Percentiles rank a stretch among this genome's conserved stretches.
Conservation (phyloP, 2,888 invertebrate species). For the Luperina nickerlii region DNA sequence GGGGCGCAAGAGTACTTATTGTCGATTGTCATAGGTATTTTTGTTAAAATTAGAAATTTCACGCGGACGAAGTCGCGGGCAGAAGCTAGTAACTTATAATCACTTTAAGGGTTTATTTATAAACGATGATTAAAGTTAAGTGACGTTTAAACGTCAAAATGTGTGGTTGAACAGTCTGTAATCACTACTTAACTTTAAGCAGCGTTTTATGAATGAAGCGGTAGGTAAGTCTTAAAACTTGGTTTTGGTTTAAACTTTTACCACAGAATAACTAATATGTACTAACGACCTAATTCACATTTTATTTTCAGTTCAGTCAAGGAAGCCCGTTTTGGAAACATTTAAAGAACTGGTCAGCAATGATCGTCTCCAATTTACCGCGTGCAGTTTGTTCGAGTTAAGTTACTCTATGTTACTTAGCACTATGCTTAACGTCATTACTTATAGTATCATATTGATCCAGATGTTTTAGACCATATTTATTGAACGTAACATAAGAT, state of each 20-base stretch:
- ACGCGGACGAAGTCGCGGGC: background rate
- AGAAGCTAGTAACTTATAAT: background rate
- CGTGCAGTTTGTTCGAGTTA: conserved; percentile 75
- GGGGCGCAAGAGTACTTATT: background rate
- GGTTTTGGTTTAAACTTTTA: background rate
- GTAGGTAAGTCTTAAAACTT: background rate
- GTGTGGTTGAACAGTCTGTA: too few relatives aligned
- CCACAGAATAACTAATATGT: too few relatives aligned
- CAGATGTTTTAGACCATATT: conserved; percentile 70
- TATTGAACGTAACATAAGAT: background rate
- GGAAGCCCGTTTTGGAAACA: conserved; percentile 72
- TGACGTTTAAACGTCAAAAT: background rate
- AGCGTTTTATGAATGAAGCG: background rate
- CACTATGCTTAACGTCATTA: conserved; percentile 78
- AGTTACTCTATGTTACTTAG: conserved; percentile 77
- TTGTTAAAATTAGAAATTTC: background rate
- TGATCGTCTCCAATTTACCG: conserved; percentile 76
- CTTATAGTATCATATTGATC: conserved; percentile 81
- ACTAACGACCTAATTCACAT: background rate
- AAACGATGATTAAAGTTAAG: too few relatives aligned
- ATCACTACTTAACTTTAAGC: background rate
- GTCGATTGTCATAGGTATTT: background rate
- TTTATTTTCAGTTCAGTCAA: conserved; percentile 70
- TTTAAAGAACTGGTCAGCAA: conserved; percentile 77
- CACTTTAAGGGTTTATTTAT: too few relatives aligned